Percentiles rank a stretch among this genome's conserved stretches.
These are phyloP conservation scores for Quadriops clusia DNA, from an alignment of 2,888 invertebrate genomes.

Conservation along the genomic window DNA sequence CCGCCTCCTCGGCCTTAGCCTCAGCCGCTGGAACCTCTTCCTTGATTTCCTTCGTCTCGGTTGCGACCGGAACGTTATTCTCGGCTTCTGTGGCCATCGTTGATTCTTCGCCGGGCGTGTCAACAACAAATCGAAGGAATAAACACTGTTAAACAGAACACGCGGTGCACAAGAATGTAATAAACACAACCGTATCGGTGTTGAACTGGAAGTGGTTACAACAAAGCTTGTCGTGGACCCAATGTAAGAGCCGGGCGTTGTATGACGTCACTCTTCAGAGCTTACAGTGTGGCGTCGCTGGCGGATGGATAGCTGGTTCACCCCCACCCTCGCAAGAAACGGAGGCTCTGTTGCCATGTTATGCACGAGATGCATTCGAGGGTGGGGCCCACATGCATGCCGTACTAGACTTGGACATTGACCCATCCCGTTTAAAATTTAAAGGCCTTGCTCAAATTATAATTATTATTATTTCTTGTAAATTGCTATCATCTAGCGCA, in stretches of 20 bases:
- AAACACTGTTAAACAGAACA: conserved; percentile 18
- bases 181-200: conserved; percentile 15
- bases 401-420: conserved; percentile 12
- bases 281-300: conserved; percentile 4
- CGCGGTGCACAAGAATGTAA: conserved; percentile 15
- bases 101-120: conserved; percentile 11
- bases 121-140: conserved; percentile 16
- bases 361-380: no score
- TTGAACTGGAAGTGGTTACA: conserved; percentile 17
- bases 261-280: conserved; percentile 18
- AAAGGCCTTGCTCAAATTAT: no score
- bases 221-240: no score
- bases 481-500: no score
- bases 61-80: conserved; percentile 53
- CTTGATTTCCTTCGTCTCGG: conserved; percentile 44
- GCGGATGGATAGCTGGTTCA: conserved; percentile 19
- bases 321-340: conserved; percentile 22
- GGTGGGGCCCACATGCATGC: conserved; percentile 27
- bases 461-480: no score
- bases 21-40: conserved; percentile 39
- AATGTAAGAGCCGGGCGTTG: conserved; percentile 13
- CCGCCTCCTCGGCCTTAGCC: conserved; percentile 36
- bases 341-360: conserved; percentile 29
- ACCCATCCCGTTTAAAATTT: conserved; percentile 14
- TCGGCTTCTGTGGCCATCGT: conserved; percentile 69